A percentile compares a stretch with the other conserved stretches of the same genome.
Evolutionary conservation across 2,113 vertebrate species (phyloP).

Genomic region (Muscicapa adusta): DNA sequence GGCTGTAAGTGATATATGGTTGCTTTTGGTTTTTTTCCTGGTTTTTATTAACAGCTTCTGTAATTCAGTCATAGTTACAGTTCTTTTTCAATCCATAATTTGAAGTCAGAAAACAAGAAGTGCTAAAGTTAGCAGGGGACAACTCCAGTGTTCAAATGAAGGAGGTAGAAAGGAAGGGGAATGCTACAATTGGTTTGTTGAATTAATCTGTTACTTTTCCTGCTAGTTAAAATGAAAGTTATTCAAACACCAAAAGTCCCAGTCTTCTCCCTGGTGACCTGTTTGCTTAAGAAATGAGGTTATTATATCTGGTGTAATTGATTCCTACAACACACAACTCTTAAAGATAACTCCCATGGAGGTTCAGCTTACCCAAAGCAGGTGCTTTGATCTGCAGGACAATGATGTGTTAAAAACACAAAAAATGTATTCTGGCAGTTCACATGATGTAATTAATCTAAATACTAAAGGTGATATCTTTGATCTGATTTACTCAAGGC

Average conservation of each 20-base stretch:
- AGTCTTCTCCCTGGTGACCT: neutral
- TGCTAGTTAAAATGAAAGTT: neutral
- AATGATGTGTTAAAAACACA: neutral
- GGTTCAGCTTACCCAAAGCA: neutral
- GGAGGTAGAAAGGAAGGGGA: neutral
- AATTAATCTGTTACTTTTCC: neutral
- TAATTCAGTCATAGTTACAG: neutral
- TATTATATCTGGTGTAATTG: neutral
- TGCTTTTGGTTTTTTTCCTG: neutral
- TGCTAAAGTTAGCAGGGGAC: neutral
- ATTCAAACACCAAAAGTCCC: neutral
- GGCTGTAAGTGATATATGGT: neutral
- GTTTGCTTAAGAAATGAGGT: conserved; percentile 21
- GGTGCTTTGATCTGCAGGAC: conserved; percentile 40
- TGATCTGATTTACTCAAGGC: conserved; percentile 10
- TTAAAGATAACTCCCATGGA: neutral
- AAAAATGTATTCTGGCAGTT: neutral
- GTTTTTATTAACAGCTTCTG: neutral
- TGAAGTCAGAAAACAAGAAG: neutral
- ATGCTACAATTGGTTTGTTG: neutral
- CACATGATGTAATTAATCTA: neutral
- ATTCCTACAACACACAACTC: neutral
- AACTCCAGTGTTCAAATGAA: neutral
- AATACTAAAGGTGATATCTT: neutral
- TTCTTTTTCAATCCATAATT: neutral